phyloP scores from a whole-genome alignment of 2,113 vertebrate species.

The Natator depressus region DNA sequence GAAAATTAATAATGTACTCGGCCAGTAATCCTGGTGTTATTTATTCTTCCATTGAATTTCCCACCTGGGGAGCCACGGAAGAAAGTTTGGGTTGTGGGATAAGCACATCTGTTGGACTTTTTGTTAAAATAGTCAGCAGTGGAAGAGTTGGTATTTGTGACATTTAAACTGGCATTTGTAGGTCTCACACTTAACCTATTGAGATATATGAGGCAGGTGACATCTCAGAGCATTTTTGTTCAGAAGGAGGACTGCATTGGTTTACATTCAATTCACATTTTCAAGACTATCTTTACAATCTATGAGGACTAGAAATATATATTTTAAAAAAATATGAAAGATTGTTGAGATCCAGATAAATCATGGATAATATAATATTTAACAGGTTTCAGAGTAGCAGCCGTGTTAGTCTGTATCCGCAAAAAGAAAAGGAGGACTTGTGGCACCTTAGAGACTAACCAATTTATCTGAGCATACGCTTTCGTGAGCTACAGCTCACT shows the following conservation, averaged over 20 bases:
- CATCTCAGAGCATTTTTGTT: not conserved
- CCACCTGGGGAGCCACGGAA: not conserved
- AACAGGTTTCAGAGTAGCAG: too few relatives aligned
- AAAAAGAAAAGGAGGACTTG: too few relatives aligned
- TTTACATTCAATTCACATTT: not conserved
- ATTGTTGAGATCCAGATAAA: not conserved
- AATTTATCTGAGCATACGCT: too few relatives aligned
- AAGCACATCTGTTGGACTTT: fast-evolving
- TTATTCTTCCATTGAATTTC: not conserved
- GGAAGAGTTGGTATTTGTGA: not conserved
- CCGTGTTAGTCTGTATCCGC: too few relatives aligned
- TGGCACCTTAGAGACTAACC: too few relatives aligned
- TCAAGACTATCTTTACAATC: not conserved
- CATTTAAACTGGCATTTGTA: not conserved
- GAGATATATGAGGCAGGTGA: not conserved
- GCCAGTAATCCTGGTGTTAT: not conserved
- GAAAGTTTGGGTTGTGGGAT: not conserved
- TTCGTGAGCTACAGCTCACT: too few relatives aligned
- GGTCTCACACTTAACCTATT: not conserved
- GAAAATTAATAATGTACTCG: not conserved
- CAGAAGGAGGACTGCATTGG: not conserved
- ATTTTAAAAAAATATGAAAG: not conserved
- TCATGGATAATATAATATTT: not conserved
- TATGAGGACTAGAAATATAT: not conserved
- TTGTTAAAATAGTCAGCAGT: not conserved